phyloP scores from a whole-genome alignment of 2,888 invertebrate genomes.

The Mythimna lalbum region DNA sequence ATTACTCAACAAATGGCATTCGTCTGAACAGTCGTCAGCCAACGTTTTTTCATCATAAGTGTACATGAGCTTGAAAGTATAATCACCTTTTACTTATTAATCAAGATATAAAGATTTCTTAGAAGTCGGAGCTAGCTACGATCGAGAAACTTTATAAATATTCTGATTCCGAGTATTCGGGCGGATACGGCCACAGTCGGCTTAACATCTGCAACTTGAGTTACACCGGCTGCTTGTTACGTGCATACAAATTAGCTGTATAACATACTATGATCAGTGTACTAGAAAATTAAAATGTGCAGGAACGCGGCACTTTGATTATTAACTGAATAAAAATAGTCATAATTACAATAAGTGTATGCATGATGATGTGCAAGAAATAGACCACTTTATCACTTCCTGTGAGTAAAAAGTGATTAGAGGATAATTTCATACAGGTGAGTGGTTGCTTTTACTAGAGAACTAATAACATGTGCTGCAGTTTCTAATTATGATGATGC shows the following conservation, averaged over 20 bases:
- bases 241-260: conserved; percentile 85
- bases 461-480: conserved; percentile 27
- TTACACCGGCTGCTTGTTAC: conserved; percentile 87
- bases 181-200: conserved; percentile 87
- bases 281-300: conserved; percentile 84
- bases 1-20: conserved; percentile 72
- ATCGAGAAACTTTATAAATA: conserved; percentile 83
- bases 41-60: conserved; percentile 62
- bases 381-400: conserved; percentile 61
- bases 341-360: conserved; percentile 42
- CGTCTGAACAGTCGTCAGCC: conserved; percentile 66
- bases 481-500: conserved; percentile 20
- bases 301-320: conserved; percentile 66
- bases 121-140: conserved; percentile 81
- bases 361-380: conserved; percentile 43
- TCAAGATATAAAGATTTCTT: conserved; percentile 81
- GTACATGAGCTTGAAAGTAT: conserved; percentile 67
- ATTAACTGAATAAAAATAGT: conserved; percentile 63
- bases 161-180: conserved; percentile 86
- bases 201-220: conserved; percentile 89
- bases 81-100: conserved; percentile 77
- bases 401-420: conserved; percentile 40
- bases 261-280: conserved; percentile 73
- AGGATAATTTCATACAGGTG: conserved; percentile 44
- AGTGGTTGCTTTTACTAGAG: conserved; percentile 30